These are phyloP conservation scores for Drosophila punjabiensis DNA, from an alignment of 1,140 invertebrate genomes.

Conservation along the genomic window DNA sequence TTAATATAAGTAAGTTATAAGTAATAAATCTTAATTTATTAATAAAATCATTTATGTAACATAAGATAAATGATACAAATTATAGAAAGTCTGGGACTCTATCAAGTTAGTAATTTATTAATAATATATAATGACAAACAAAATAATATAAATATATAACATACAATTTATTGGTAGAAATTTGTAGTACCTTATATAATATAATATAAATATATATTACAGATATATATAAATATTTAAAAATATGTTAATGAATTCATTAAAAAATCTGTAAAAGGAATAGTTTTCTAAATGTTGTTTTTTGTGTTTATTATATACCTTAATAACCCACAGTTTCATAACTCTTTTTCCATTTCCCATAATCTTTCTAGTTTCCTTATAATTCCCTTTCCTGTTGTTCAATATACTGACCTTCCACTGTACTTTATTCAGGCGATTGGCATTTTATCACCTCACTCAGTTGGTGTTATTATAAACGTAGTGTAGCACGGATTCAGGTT, in stretches of 20 bases:
- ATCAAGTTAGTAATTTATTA: neutral
- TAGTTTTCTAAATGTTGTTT: neutral
- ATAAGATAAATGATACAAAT: neutral
- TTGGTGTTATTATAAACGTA: constrained; percentile 21
- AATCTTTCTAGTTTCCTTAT: neutral
- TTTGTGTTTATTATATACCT: neutral
- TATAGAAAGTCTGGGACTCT: neutral
- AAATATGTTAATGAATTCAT: neutral
- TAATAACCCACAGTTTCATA: neutral
- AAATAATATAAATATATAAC: neutral
- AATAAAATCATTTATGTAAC: neutral
- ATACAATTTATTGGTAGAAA: neutral
- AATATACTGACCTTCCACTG: neutral
- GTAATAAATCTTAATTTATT: no score
- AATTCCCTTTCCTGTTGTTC: neutral
- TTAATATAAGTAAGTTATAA: no score
- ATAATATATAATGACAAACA: neutral
- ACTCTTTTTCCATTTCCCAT: neutral
- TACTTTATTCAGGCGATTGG: constrained; percentile 50
- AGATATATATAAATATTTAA: neutral
- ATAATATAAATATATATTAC: neutral
- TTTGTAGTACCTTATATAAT: neutral
- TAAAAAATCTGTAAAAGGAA: neutral
- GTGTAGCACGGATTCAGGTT: neutral
- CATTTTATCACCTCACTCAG: constrained; percentile 66